Evolutionary conservation across 2,888 invertebrate species (phyloP).

Genomic region (Cheilosia impressa): DNA sequence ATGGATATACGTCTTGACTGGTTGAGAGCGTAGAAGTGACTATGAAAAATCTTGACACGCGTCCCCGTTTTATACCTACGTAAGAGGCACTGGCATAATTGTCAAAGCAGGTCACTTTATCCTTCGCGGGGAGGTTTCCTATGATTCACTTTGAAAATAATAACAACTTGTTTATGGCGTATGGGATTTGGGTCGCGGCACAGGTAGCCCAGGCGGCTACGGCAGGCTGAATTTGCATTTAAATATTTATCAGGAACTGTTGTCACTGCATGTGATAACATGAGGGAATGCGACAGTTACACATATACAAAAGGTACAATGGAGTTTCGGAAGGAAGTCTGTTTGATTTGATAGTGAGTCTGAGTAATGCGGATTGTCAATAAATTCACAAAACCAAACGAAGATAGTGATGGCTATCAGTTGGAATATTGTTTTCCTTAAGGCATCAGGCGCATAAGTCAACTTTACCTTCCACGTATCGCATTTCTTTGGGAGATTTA

Average conservation of each 20-base stretch:
- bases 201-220: constrained; percentile 37
- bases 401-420: neutral
- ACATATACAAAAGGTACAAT: neutral
- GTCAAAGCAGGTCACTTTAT: constrained; percentile 44
- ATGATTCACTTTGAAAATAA: constrained; percentile 50
- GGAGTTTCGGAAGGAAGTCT: neutral
- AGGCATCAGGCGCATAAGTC: too few species aligned
- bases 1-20: constrained; percentile 20
- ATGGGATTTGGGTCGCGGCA: neutral
- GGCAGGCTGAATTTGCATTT: constrained; percentile 14
- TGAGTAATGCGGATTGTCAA: neutral
- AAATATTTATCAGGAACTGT: neutral
- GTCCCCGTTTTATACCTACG: constrained; percentile 43
- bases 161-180: neutral
- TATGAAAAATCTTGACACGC: constrained; percentile 23
- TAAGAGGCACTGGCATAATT: neutral
- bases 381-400: neutral
- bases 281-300: neutral
- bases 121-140: constrained; percentile 36
- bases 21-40: constrained; percentile 38
- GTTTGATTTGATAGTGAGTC: constrained; percentile 3
- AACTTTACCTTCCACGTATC: too few species aligned
- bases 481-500: too few species aligned
- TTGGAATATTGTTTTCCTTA: neutral
- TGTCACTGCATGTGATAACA: neutral